Conservation (phyloP, 1,140 invertebrate genomes). For the Globodera ellingtonae region DNA sequence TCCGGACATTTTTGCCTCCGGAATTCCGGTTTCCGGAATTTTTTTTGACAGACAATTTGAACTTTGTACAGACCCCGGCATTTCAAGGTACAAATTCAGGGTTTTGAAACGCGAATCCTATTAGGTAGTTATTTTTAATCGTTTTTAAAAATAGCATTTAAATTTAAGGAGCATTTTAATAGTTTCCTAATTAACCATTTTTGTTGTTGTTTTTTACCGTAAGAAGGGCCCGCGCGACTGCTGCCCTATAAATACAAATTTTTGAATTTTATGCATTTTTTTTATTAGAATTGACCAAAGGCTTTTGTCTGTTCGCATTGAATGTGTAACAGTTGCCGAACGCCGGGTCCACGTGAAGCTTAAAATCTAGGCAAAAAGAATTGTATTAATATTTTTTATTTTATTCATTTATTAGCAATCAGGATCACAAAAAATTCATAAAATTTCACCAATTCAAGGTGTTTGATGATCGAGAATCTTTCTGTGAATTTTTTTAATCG, state of each 20-base stretch:
- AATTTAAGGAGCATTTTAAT: constrained; percentile 6
- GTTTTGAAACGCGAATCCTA: no score
- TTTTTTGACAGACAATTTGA: no score
- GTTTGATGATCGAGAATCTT: no score
- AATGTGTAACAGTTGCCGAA: constrained; percentile 63
- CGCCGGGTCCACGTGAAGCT: constrained; percentile 56
- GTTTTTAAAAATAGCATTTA: background rate
- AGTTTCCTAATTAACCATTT: no score
- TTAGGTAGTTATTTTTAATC: background rate
- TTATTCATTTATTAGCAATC: no score
- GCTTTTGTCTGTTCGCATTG: constrained; percentile 44
- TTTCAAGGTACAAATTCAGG: no score
- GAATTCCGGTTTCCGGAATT: no score
- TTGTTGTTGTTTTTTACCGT: constrained; percentile 39
- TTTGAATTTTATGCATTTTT: background rate
- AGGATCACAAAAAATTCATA: no score
- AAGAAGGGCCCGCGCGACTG: constrained; percentile 58
- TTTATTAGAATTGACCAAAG: constrained; percentile 8
- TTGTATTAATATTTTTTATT: background rate
- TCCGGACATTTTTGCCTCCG: no score
- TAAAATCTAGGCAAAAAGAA: constrained; percentile 44
- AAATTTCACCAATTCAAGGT: no score
- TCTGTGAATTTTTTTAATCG: no score
- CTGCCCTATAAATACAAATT: constrained; percentile 17
- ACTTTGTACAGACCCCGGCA: no score